Conservation (phyloP, 2,113 vertebrate species). For the Otis tarda region DNA sequence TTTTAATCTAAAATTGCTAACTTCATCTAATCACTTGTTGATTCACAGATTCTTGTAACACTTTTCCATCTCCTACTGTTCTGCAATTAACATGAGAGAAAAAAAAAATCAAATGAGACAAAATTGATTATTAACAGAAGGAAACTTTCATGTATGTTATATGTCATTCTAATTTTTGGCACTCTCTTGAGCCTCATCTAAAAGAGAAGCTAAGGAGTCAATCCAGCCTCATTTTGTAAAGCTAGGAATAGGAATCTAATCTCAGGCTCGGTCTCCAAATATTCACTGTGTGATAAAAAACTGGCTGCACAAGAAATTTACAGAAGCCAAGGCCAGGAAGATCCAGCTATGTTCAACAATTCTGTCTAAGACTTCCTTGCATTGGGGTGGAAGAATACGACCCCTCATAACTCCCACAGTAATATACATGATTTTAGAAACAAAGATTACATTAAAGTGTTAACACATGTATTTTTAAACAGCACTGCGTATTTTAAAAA, state of each 20-base stretch:
- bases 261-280: neutral
- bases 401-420: neutral
- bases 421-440: neutral
- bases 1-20: neutral
- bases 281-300: neutral
- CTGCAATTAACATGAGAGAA: neutral
- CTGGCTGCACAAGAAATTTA: neutral
- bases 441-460: neutral
- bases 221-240: neutral
- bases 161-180: neutral
- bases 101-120: neutral
- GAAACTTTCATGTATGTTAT: neutral
- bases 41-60: neutral
- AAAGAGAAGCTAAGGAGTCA: neutral
- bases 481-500: neutral
- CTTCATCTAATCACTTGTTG: neutral
- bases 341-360: neutral
- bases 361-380: neutral
- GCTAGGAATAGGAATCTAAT: neutral
- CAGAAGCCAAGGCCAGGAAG: neutral
- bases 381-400: neutral
- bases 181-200: neutral
- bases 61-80: neutral
- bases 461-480: conserved; percentile 43
- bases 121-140: neutral